Evolutionary conservation across 2,113 vertebrate species (phyloP), one percentile per base, ranked within the genome.

Genomic region (Fregetta grallaria): DNA sequence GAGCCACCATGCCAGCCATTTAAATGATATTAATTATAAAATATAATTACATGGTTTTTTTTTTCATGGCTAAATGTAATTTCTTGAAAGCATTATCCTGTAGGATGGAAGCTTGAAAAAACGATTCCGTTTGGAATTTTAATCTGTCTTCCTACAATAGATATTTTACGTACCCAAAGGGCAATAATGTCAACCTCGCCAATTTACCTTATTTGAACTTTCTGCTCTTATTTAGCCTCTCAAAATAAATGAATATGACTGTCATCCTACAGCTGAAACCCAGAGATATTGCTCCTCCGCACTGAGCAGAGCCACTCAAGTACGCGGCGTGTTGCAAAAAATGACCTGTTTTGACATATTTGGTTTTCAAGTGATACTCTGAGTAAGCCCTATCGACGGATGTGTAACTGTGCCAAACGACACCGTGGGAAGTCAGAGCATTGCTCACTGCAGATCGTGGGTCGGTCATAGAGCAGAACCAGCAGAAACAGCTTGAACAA

Each of bases 61-160:
- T 90, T 85, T 67, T 42, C 21, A 42, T 23, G 23, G 62, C 73
- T 55, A 93, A 90, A 86, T 59, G 55, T 66, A 94, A 90, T 95
- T 74, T 77, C 42, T 88, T 47, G 53, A 86, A 86, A 90, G 72
- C 82, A 93, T 86, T 94, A 85, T 86, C 83, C 59, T 92, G 83
- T 61, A 52, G 82, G 86, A 93, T 32, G 19, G 88, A 67, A 94
- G 86, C 86, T 93, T 86, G 70, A 72, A 86, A 86, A 86, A 52
- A 53, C 36, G 83, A 65, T 91, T 85, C 23, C 5, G 40, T 68
- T 87, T 67, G 90, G 91, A 79, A 96, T 95, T 92, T 94, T 79
- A 89, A 96, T 89, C 88, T 85, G 40, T 78, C 87, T 72, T 58
- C 76, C 84, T 95, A 70, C 80, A 65, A 50, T 0, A 62, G 70